Evolutionary conservation across 2,797 vertebrate genomes (phyloP).

Genomic region (Huso huso): DNA sequence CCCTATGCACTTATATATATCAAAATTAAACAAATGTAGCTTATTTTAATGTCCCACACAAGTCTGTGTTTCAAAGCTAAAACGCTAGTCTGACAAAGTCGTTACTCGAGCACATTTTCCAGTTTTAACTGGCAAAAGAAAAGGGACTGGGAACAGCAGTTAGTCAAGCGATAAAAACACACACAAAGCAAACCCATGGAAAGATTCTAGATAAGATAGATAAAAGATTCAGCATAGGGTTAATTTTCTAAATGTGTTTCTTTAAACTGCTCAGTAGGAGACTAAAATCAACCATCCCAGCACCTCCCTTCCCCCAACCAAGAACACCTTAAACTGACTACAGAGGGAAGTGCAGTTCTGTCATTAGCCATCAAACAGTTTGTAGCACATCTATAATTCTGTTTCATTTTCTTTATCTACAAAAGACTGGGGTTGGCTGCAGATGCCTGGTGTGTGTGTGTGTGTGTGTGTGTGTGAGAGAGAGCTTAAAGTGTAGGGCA

Average conservation of each 20-base stretch:
- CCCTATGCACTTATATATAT: slow-evolving; percentile 11
- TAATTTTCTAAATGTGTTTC: slow-evolving; percentile 23
- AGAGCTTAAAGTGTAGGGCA: slow-evolving; percentile 46
- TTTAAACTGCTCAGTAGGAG: slow-evolving; percentile 10
- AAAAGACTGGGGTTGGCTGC: slow-evolving; percentile 56
- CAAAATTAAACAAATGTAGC: slow-evolving; percentile 21
- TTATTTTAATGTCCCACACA: background rate
- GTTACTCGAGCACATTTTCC: background rate
- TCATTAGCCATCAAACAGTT: slow-evolving; percentile 83
- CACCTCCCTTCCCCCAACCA: slow-evolving; percentile 47
- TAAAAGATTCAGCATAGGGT: slow-evolving; percentile 29
- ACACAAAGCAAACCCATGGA: no score
- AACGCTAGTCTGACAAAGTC: no score
- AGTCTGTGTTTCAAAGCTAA: no score
- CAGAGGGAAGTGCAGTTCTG: slow-evolving; percentile 75
- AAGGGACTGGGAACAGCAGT: background rate
- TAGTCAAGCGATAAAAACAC: background rate
- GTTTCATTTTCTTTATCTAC: slow-evolving; percentile 81
- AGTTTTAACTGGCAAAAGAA: background rate
- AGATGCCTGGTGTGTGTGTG: slow-evolving; percentile 28
- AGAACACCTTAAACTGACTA: slow-evolving; percentile 66
- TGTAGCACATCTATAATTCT: slow-evolving; percentile 85
- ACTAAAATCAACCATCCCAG: slow-evolving; percentile 11
- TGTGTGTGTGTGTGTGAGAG: slow-evolving; percentile 34
- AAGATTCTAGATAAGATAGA: slow-evolving; percentile 3